Conservation (phyloP, 2,113 vertebrate species). For the Pantherophis guttatus region DNA sequence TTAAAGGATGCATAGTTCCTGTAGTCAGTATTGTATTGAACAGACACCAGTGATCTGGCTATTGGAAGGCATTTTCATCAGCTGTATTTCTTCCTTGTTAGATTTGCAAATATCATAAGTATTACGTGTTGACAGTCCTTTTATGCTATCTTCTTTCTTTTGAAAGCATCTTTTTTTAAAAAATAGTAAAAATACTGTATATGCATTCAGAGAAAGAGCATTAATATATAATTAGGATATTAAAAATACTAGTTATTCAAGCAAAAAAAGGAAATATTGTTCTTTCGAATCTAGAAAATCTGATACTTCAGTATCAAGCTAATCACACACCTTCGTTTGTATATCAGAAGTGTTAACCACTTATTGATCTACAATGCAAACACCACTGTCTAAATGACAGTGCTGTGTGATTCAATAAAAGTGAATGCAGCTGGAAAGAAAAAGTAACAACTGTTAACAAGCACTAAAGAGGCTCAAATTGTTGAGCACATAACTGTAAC, state of each 20-base stretch:
- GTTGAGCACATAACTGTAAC: background rate
- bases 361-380: constrained; percentile 29
- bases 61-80: background rate
- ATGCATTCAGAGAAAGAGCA: background rate
- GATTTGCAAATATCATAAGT: background rate
- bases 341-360: constrained; percentile 13
- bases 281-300: background rate
- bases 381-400: constrained; percentile 5
- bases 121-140: background rate
- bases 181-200: background rate
- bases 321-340: background rate
- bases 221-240: background rate
- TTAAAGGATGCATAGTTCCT: background rate
- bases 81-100: background rate
- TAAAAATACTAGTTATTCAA: background rate
- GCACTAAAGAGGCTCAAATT: constrained; percentile 9
- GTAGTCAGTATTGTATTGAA: background rate
- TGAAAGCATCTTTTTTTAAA: too few species aligned
- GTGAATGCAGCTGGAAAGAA: background rate
- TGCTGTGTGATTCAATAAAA: constrained; percentile 4
- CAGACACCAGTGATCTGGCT: background rate
- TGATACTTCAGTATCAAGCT: background rate
- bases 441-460: constrained; percentile 7
- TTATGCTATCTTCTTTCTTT: background rate
- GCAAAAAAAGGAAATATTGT: background rate